Evolutionary conservation across 2,888 invertebrate species (phyloP).

Genomic region (Macroteleia sp.): DNA sequence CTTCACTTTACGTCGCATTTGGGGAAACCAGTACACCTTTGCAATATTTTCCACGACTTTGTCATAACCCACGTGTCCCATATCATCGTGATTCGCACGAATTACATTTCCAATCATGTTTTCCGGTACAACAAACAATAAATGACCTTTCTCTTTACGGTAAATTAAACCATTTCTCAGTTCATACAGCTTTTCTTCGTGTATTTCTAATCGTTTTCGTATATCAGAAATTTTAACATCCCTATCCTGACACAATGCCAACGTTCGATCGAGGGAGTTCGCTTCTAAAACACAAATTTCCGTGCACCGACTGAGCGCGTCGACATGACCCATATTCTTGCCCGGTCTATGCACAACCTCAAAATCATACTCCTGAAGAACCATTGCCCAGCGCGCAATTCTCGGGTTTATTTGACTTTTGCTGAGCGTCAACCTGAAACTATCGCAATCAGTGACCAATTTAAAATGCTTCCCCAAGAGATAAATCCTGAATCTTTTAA

Average conservation of each 20-base stretch:
- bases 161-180: conserved; percentile 64
- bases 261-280: conserved; percentile 55
- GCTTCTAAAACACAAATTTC: conserved; percentile 45
- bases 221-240: conserved; percentile 51
- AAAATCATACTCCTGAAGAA: conserved; percentile 62
- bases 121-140: conserved; percentile 5
- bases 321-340: conserved; percentile 58
- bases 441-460: conserved; percentile 73
- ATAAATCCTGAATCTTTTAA: conserved; percentile 69
- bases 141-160: conserved; percentile 39
- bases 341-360: conserved; percentile 52
- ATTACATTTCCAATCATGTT: conserved; percentile 8
- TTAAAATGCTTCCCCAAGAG: conserved; percentile 68
- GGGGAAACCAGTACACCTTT: conserved; percentile 8
- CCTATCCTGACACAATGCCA: conserved; percentile 53
- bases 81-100: conserved; percentile 41
- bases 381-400: conserved; percentile 70
- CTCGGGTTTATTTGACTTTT: conserved; percentile 71
- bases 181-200: conserved; percentile 59
- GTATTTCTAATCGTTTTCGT: conserved; percentile 39
- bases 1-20: neutral
- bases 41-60: conserved; percentile 41
- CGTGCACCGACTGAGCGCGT: too few relatives aligned
- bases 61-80: conserved; percentile 49
- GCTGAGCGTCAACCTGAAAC: conserved; percentile 66